A percentile compares a stretch with the other conserved stretches of the same genome.
phyloP scores from a whole-genome alignment of 1,140 invertebrate genomes.

The Lordiphosa stackelbergi region DNA sequence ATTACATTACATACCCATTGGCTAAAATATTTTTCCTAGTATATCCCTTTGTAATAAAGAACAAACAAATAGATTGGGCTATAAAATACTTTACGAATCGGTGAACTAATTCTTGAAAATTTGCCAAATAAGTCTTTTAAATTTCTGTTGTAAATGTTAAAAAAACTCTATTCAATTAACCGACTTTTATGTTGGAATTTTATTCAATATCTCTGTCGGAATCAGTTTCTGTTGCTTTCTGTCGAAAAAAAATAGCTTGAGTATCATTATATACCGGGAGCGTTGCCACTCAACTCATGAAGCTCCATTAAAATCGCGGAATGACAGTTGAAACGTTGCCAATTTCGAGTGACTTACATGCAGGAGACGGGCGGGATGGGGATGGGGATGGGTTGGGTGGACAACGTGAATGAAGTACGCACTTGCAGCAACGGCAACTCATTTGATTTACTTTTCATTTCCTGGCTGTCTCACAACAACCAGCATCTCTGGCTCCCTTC shows the following conservation, averaged over 20 bases:
- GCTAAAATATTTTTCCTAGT: no score
- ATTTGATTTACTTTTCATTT: constrained; percentile 77
- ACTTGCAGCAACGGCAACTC: constrained; percentile 47
- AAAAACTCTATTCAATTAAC: no score
- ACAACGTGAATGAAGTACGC: constrained; percentile 59
- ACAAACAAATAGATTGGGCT: no score
- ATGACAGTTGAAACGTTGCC: constrained; percentile 52
- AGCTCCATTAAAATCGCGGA: constrained; percentile 29
- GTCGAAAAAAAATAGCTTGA: no score
- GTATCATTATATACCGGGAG: constrained; percentile 1
- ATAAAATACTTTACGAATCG: no score
- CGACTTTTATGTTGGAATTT: no score
- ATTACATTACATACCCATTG: no score
- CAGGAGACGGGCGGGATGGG: constrained; percentile 11
- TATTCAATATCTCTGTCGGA: no score
- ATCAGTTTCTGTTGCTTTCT: background rate
- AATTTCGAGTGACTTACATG: constrained; percentile 40
- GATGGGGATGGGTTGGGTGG: background rate
- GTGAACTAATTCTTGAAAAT: no score
- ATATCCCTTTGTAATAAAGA: no score
- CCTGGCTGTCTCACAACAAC: constrained; percentile 53
- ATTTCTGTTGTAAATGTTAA: no score
- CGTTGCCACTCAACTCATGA: background rate
- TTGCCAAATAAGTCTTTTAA: no score
- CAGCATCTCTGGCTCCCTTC: constrained; percentile 5